Conservation (phyloP, 2,113 vertebrate species). For the Noctilio leporinus region DNA sequence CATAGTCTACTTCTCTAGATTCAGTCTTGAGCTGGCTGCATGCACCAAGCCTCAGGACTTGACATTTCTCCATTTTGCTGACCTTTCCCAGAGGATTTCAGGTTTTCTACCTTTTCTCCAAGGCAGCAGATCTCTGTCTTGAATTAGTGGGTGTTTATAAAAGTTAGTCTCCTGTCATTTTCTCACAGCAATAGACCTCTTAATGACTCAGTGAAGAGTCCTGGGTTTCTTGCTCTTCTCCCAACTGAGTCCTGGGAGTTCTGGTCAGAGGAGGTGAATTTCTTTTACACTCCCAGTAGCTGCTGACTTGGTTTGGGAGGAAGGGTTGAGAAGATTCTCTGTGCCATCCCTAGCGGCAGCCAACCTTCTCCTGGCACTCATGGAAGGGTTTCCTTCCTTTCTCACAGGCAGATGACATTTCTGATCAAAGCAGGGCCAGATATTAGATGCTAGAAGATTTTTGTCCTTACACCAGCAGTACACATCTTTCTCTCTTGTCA, state of each 20-base stretch:
- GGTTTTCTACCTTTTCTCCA: not conserved
- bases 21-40: not conserved
- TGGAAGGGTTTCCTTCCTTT: not conserved
- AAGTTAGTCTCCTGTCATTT: not conserved
- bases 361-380: not conserved
- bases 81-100: not conserved
- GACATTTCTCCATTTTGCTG: not conserved
- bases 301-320: not conserved
- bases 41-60: not conserved
- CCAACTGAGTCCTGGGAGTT: not conserved
- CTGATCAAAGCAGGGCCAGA: not conserved
- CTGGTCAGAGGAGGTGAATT: not conserved
- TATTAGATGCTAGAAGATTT: not conserved
- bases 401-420: not conserved
- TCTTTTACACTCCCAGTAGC: not conserved
- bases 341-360: not conserved
- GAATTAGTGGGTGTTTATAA: not conserved
- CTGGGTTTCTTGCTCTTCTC: not conserved
- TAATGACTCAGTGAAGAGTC: not conserved
- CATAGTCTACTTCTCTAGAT: not conserved
- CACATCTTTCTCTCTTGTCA: not conserved
- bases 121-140: not conserved
- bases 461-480: not conserved
- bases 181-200: not conserved
- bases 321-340: not conserved